Conservation (phyloP, 2,888 invertebrate genomes). For the Drosophila tripunctata region DNA sequence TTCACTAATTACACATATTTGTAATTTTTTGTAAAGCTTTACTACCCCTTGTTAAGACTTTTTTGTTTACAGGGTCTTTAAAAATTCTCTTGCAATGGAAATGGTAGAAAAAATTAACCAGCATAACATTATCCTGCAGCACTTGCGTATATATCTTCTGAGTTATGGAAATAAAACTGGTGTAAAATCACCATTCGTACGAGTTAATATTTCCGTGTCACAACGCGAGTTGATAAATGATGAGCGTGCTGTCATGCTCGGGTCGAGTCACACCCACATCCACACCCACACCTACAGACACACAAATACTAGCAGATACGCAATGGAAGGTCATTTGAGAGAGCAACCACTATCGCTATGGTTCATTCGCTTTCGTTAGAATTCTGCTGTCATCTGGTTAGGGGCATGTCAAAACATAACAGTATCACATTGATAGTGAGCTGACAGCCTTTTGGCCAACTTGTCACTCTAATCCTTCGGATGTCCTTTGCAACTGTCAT, state of each 20-base stretch:
- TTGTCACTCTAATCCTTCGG: conserved; percentile 37
- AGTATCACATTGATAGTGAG: conserved; percentile 38
- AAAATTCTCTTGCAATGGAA: background rate
- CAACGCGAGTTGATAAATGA: conserved; percentile 65
- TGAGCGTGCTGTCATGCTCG: conserved; percentile 32
- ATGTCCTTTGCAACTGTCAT: conserved; percentile 2
- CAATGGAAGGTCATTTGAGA: conserved; percentile 33
- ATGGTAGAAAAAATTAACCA: background rate
- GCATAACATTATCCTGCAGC: background rate
- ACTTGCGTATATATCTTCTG: background rate
- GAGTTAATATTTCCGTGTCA: conserved; percentile 17
- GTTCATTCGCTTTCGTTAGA: no score
- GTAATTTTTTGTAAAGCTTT: no score
- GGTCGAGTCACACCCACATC: background rate
- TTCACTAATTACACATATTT: no score
- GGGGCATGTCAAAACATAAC: conserved; percentile 38
- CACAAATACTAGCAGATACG: background rate
- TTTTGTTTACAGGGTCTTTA: no score
- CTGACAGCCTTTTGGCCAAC: conserved; percentile 36
- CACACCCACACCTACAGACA: background rate
- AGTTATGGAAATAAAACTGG: conserved; percentile 2
- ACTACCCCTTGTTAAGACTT: no score
- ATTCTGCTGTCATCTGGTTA: conserved; percentile 36
- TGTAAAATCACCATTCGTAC: conserved; percentile 2
- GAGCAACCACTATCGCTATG: conserved; percentile 39